Percentiles rank a stretch among this genome's conserved stretches.
phyloP scores from a whole-genome alignment of 2,888 invertebrate genomes.

The Stramonita haemastoma region DNA sequence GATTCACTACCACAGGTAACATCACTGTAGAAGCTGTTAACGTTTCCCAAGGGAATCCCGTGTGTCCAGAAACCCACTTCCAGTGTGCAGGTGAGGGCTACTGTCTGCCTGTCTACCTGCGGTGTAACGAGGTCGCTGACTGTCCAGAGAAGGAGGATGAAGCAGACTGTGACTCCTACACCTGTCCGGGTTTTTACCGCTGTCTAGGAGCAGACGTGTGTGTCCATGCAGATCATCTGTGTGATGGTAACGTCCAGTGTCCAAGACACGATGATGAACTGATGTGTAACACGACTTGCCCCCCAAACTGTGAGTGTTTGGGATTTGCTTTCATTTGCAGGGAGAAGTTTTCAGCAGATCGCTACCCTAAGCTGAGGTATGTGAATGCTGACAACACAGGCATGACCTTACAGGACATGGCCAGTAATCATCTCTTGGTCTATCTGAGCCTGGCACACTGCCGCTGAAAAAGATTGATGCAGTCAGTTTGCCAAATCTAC shows the following conservation, averaged over 20 bases:
- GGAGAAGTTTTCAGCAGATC: neutral
- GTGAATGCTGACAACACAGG: neutral
- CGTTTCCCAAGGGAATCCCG: neutral
- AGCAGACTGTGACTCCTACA: slow-evolving; percentile 17
- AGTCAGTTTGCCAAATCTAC: neutral
- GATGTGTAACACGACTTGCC: slow-evolving; percentile 4
- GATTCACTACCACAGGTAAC: neutral
- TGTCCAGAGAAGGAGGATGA: slow-evolving; percentile 30
- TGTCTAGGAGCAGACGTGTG: neutral
- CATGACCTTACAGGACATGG: neutral
- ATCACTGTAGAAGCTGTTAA: neutral
- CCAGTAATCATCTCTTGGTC: neutral
- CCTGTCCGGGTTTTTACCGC: slow-evolving; percentile 32
- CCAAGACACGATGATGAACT: slow-evolving; percentile 23
- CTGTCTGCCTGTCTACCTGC: slow-evolving; percentile 21
- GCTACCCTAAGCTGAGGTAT: neutral
- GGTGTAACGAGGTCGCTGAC: slow-evolving; percentile 20
- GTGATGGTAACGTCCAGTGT: slow-evolving; percentile 21
- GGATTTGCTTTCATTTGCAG: neutral
- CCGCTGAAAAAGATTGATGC: neutral
- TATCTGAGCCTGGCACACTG: neutral
- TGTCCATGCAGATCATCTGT: slow-evolving; percentile 22
- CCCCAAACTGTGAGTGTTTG: neutral
- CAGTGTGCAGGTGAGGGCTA: slow-evolving; percentile 19
- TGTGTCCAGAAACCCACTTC: slow-evolving; percentile 33